Evolutionary conservation across 2,888 invertebrate species (phyloP).

Genomic region (Chrysodeixis includens): DNA sequence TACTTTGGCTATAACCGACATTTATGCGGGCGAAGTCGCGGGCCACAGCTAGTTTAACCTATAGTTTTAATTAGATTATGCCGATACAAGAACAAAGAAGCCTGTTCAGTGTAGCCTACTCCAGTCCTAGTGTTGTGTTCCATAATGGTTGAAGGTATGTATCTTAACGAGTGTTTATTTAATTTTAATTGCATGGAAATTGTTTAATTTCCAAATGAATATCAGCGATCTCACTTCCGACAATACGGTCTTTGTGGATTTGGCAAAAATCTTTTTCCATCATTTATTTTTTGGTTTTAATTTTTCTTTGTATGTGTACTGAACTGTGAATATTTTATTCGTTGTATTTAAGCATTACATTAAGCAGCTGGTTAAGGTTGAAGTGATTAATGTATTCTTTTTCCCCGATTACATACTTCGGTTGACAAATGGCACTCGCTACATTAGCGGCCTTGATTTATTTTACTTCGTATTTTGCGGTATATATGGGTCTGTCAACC

Average conservation of each 20-base stretch:
- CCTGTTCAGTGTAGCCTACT: constrained; percentile 36
- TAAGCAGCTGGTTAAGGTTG: neutral
- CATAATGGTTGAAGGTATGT: constrained; percentile 74
- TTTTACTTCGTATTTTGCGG: neutral
- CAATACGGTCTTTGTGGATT: no score
- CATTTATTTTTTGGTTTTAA: no score
- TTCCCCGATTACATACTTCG: neutral
- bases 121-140: constrained; percentile 39
- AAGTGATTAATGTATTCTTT: neutral
- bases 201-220: neutral
- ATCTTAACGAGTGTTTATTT: neutral
- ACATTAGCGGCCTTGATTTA: neutral
- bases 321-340: no score
- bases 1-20: no score
- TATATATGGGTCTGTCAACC: neutral
- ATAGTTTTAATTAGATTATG: constrained; percentile 51
- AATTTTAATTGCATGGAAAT: neutral
- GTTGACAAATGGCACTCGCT: neutral
- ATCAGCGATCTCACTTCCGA: no score
- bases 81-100: constrained; percentile 39
- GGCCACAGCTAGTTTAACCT: no score
- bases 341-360: no score
- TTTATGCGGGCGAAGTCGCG: no score
- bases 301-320: no score
- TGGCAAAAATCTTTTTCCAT: no score